Evolutionary conservation across 2,113 vertebrate genomes (phyloP).

Genomic region (Chascanopsetta lugubris): DNA sequence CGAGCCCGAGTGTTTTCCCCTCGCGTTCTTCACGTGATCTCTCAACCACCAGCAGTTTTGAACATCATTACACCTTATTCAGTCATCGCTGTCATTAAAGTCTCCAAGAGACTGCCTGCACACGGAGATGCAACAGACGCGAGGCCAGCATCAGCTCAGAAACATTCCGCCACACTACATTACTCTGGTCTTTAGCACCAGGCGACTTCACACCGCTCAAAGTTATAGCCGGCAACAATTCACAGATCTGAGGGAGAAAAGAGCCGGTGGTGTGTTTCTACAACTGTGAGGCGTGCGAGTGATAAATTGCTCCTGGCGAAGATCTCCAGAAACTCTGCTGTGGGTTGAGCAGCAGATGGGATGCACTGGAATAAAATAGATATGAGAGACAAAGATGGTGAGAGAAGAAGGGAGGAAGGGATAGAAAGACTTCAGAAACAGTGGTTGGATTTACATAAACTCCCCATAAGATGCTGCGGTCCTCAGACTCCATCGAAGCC

Average conservation of each 20-base stretch:
- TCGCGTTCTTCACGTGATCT: slow-evolving; percentile 33
- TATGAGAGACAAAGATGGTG: not conserved
- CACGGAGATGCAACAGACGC: slow-evolving; percentile 35
- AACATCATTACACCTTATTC: slow-evolving; percentile 50
- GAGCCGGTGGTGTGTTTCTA: slow-evolving; percentile 39
- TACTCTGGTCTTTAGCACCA: slow-evolving; percentile 58
- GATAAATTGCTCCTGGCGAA: slow-evolving; percentile 40
- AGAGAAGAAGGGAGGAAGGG: not conserved
- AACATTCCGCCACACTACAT: slow-evolving; percentile 64
- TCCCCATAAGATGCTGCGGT: not conserved
- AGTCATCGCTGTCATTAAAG: slow-evolving; percentile 49
- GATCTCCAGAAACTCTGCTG: slow-evolving; percentile 15
- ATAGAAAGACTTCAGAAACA: not conserved
- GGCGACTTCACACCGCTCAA: slow-evolving; percentile 36
- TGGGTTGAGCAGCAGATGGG: slow-evolving; percentile 42
- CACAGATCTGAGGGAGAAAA: slow-evolving; percentile 27
- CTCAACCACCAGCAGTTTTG: slow-evolving; percentile 32
- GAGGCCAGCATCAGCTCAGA: slow-evolving; percentile 35
- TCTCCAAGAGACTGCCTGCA: slow-evolving; percentile 9
- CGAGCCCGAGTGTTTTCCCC: slow-evolving; percentile 22
- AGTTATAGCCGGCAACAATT: slow-evolving; percentile 43
- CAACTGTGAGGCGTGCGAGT: slow-evolving; percentile 39
- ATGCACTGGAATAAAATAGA: not conserved
- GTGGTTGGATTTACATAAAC: not conserved
- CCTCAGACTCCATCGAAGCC: not conserved